phyloP scores from a whole-genome alignment of 2,888 invertebrate species.

The Malachius bipustulatus region DNA sequence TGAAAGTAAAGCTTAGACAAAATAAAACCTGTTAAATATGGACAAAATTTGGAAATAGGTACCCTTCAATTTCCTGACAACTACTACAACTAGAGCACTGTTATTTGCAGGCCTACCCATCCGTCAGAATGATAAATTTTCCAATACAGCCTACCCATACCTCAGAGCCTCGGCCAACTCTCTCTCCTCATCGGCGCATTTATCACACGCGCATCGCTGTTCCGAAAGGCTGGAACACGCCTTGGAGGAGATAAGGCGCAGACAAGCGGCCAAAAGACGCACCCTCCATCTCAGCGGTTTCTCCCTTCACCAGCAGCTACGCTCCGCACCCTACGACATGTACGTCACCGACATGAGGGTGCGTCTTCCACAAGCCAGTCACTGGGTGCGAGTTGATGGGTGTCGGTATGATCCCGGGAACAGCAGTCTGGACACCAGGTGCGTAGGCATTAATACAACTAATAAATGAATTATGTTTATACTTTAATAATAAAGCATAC shows the following conservation, averaged over 20 bases:
- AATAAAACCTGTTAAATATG: too few species aligned
- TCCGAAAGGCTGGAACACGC: conserved; percentile 55
- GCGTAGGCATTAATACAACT: too few species aligned
- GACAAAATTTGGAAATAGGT: too few species aligned
- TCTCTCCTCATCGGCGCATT: conserved; percentile 25
- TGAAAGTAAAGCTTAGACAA: too few species aligned
- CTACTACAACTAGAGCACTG: too few species aligned
- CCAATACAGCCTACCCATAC: conserved; percentile 31
- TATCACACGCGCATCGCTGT: conserved; percentile 38
- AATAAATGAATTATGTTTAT: too few species aligned
- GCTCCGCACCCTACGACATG: conserved; percentile 54
- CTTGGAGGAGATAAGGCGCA: conserved; percentile 49
- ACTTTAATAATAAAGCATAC: too few species aligned
- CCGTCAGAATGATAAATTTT: conserved; percentile 35
- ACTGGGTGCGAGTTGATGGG: conserved; percentile 61
- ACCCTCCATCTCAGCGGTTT: conserved; percentile 48
- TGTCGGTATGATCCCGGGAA: conserved; percentile 65
- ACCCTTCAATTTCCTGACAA: too few species aligned
- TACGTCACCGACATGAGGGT: conserved; percentile 59
- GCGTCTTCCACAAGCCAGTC: conserved; percentile 49
- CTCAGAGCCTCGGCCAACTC: conserved; percentile 27
- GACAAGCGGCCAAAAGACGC: conserved; percentile 43
- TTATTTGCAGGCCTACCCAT: conserved; percentile 25
- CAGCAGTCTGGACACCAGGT: conserved; percentile 61
- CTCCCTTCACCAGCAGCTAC: conserved; percentile 50